Percentiles rank a stretch among this genome's conserved stretches.
Evolutionary conservation across 92 coral and sea anemone genomes (phyloP).

Genomic region (Parazoanthus swiftii): DNA sequence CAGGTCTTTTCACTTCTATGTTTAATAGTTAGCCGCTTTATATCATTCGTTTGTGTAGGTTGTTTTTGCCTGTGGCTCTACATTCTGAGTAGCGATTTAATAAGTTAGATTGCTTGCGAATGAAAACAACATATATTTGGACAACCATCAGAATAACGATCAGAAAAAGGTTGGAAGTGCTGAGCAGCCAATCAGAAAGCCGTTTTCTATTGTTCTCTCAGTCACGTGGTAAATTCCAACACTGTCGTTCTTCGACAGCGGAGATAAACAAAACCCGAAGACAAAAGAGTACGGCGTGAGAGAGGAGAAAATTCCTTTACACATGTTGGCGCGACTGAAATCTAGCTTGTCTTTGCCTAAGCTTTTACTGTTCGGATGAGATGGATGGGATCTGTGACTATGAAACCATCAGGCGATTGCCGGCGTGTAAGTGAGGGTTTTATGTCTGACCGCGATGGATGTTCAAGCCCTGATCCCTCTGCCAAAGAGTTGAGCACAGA

Average conservation of each 20-base stretch:
- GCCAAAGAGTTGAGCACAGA: constrained; percentile 22
- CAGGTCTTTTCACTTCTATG: background rate
- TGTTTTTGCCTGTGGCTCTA: background rate
- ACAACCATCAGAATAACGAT: background rate
- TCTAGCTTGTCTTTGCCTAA: constrained; percentile 9
- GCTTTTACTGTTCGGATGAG: constrained; percentile 37
- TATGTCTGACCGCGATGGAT: constrained; percentile 32
- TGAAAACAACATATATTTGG: background rate
- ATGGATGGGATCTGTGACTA: constrained; percentile 36
- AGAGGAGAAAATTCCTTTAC: constrained; percentile 37
- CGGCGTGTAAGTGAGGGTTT: constrained; percentile 36
- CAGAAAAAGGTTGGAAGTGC: background rate
- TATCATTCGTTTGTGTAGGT: background rate
- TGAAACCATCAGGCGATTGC: constrained; percentile 40
- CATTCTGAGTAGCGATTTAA: background rate
- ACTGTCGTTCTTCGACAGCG: constrained; percentile 28
- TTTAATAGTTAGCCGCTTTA: background rate
- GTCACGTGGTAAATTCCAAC: constrained; percentile 39
- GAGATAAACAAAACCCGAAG: constrained; percentile 30
- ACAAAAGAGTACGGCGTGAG: constrained; percentile 28
- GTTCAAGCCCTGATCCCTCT: constrained; percentile 36
- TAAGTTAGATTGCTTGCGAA: background rate
- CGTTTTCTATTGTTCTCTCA: background rate
- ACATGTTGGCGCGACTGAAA: constrained; percentile 38
- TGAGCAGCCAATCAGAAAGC: constrained; percentile 22